Percentiles rank a stretch among this genome's conserved stretches.
phyloP scores from a whole-genome alignment of 2,113 vertebrate species.

The Eurystomus gularis region DNA sequence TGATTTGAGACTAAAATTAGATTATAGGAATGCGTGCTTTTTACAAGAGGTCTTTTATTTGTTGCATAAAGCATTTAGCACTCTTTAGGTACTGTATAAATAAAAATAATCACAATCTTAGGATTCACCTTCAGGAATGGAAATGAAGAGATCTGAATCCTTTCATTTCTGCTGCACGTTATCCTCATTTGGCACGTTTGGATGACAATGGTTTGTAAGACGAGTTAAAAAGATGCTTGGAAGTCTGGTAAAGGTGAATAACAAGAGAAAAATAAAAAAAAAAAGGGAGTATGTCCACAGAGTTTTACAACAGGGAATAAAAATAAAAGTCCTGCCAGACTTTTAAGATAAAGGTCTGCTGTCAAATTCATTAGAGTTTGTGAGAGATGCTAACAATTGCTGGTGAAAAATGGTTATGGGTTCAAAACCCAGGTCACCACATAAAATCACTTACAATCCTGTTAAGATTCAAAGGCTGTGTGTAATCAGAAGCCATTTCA shows the following conservation, averaged over 20 bases:
- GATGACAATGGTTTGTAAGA: conserved; percentile 10
- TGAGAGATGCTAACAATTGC: background rate
- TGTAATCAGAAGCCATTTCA: background rate
- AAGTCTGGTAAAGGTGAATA: conserved; percentile 41
- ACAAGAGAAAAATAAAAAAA: background rate
- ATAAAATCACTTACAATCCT: conserved; percentile 10
- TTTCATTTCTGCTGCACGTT: conserved; percentile 20
- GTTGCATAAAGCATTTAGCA: conserved; percentile 61
- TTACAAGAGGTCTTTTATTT: conserved; percentile 64
- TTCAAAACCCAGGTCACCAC: conserved; percentile 9
- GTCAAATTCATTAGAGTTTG: conserved; percentile 43
- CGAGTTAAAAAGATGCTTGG: conserved; percentile 30
- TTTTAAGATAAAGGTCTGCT: conserved; percentile 26
- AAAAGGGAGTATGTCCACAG: background rate
- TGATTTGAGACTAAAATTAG: conserved; percentile 58
- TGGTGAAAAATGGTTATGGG: background rate
- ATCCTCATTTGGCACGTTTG: conserved; percentile 12
- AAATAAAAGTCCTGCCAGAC: conserved; percentile 20
- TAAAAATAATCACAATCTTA: conserved; percentile 59
- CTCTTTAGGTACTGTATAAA: conserved; percentile 59
- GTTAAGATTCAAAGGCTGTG: background rate
- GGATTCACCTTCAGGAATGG: conserved; percentile 65
- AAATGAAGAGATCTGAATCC: conserved; percentile 5
- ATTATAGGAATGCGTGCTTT: conserved; percentile 55
- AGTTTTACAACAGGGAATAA: conserved; percentile 16